Evolutionary conservation across 2,797 vertebrate species (phyloP).

Genomic region (Enteromius viviparus): DNA sequence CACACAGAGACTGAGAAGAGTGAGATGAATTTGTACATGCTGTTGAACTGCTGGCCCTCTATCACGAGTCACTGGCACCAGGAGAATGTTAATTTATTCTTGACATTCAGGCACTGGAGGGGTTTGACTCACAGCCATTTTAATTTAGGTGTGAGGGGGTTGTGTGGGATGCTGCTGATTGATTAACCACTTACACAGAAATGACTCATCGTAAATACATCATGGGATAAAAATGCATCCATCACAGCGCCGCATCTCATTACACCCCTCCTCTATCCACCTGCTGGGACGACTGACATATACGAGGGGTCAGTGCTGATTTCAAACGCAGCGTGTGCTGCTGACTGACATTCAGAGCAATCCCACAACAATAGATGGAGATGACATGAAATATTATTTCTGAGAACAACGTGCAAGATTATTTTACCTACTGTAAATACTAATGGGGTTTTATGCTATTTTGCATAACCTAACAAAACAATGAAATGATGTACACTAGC

Average conservation of each 20-base stretch:
- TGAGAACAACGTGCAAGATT: background rate
- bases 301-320: constrained; percentile 30
- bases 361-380: constrained; percentile 18
- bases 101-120: constrained; percentile 48
- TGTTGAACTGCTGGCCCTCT: constrained; percentile 16
- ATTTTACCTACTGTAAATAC: background rate
- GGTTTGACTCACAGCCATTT: constrained; percentile 50
- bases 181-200: constrained; percentile 37
- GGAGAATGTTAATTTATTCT: constrained; percentile 38
- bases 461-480: background rate
- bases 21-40: constrained; percentile 6
- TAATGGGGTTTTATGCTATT: background rate
- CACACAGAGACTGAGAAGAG: background rate
- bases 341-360: constrained; percentile 17
- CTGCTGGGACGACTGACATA: constrained; percentile 14
- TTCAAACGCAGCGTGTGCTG: constrained; percentile 1
- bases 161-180: constrained; percentile 36
- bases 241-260: constrained; percentile 2
- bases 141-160: constrained; percentile 14
- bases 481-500: background rate
- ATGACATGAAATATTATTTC: background rate
- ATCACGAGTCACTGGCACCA: constrained; percentile 12
- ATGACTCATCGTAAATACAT: constrained; percentile 49
- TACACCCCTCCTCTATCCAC: constrained; percentile 27
- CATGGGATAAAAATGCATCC: constrained; percentile 20